Conservation (phyloP, 2,797 vertebrate genomes). For the Anomalospiza imberbis region DNA sequence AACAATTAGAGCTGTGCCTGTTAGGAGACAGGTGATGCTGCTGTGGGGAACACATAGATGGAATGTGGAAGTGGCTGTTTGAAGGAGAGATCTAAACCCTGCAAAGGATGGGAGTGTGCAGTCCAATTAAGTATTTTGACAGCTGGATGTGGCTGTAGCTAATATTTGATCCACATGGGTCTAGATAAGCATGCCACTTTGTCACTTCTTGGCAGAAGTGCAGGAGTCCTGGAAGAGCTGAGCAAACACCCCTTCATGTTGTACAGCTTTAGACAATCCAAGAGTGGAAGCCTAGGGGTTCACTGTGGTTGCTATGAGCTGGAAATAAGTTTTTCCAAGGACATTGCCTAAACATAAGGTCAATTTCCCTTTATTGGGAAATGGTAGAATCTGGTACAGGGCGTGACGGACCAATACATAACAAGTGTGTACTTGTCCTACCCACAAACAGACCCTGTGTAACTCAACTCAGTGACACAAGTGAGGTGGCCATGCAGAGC, state of each 20-base stretch:
- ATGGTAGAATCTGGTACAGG: not conserved
- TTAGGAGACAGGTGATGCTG: not conserved
- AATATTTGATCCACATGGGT: not conserved
- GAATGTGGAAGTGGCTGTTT: not conserved
- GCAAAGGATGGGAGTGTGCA: not conserved
- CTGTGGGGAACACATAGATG: fast-evolving
- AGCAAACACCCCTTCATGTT: not conserved
- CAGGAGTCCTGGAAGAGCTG: not conserved
- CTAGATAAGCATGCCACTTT: not conserved
- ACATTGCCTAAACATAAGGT: not conserved
- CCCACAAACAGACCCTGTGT: not conserved
- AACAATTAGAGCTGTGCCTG: not conserved
- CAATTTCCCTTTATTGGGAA: not conserved
- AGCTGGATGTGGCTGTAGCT: not conserved
- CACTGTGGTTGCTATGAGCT: not conserved
- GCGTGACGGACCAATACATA: not conserved
- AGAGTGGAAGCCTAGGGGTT: not conserved
- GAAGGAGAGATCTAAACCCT: not conserved
- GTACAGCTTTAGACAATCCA: not conserved
- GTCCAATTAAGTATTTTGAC: not conserved
- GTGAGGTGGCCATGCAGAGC: not conserved
- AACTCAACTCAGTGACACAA: not conserved
- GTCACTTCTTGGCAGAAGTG: not conserved
- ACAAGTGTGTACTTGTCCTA: not conserved
- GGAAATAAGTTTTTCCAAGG: not conserved